Evolutionary conservation across 2,888 invertebrate genomes (phyloP).

Genomic region (Agapostemon virescens): DNA sequence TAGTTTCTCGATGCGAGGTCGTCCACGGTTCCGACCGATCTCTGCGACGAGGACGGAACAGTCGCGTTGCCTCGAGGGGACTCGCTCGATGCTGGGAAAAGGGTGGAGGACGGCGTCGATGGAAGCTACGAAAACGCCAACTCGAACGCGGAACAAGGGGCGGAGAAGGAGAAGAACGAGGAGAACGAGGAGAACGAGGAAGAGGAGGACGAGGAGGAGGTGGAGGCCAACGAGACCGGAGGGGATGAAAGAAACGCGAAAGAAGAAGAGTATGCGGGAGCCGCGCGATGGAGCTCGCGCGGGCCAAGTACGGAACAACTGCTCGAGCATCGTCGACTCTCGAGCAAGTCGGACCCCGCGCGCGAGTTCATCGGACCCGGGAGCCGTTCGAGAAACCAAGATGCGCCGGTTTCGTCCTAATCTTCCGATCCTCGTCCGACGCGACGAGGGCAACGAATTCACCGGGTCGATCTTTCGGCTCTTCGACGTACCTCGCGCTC

Average conservation of each 20-base stretch:
- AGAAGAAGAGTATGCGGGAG: constrained; percentile 74
- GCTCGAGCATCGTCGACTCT: constrained; percentile 60
- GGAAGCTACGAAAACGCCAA: background rate
- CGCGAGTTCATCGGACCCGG: constrained; percentile 77
- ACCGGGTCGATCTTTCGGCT: constrained; percentile 8
- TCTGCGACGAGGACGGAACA: background rate
- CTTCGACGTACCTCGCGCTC: background rate
- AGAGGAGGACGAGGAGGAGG: background rate
- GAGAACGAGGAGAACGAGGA: no score
- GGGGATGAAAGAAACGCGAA: constrained; percentile 45
- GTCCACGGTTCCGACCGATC: constrained; percentile 67
- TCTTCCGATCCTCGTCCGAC: constrained; percentile 42
- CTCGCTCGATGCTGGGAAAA: constrained; percentile 3
- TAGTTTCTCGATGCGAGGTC: constrained; percentile 44
- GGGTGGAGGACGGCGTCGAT: background rate
- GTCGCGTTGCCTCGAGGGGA: background rate
- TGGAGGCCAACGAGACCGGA: no score
- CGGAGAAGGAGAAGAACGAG: no score
- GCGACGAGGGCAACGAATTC: constrained; percentile 24
- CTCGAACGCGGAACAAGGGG: background rate
- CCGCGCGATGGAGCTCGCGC: constrained; percentile 77
- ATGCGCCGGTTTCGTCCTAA: constrained; percentile 19
- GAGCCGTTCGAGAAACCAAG: constrained; percentile 38
- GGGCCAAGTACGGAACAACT: constrained; percentile 75
- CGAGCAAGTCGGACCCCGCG: constrained; percentile 76